Conservation (phyloP, 2,797 vertebrate genomes). For the Liparis tanakae region DNA sequence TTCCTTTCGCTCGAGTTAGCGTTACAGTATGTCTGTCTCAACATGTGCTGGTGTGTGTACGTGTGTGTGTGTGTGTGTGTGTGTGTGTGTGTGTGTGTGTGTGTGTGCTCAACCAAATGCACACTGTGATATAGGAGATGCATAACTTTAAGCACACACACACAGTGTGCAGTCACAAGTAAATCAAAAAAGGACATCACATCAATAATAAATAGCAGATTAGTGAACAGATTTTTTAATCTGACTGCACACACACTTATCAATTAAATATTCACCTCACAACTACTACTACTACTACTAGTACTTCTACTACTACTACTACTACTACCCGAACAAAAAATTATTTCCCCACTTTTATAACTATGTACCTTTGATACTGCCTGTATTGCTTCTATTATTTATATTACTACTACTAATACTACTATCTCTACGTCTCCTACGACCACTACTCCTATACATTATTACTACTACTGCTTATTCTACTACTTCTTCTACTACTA, state of each 20-base stretch:
- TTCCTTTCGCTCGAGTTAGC: slow-evolving; percentile 33
- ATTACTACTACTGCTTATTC: not conserved
- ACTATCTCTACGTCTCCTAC: not conserved
- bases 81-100: too few relatives aligned
- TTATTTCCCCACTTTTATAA: not conserved
- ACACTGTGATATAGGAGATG: slow-evolving; percentile 5
- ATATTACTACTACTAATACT: not conserved
- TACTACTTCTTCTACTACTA: not conserved
- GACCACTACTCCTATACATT: not conserved
- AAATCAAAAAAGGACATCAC: not conserved
- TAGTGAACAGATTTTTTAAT: not conserved
- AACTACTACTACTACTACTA: not conserved
- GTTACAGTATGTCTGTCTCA: slow-evolving; percentile 25
- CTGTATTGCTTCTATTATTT: not conserved
- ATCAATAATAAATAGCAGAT: not conserved
- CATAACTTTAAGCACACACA: not conserved
- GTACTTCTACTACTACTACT: not conserved
- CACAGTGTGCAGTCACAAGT: not conserved
- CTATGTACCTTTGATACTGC: slow-evolving; percentile 6
- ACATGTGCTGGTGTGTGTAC: slow-evolving; percentile 7
- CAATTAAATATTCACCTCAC: not conserved
- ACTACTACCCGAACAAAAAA: not conserved
- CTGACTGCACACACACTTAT: not conserved
- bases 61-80: not conserved
- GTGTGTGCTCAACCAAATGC: slow-evolving; percentile 9